These are phyloP conservation scores for Synanthedon andrenaeformis DNA, from an alignment of 2,888 invertebrate genomes.

Conservation along the genomic window DNA sequence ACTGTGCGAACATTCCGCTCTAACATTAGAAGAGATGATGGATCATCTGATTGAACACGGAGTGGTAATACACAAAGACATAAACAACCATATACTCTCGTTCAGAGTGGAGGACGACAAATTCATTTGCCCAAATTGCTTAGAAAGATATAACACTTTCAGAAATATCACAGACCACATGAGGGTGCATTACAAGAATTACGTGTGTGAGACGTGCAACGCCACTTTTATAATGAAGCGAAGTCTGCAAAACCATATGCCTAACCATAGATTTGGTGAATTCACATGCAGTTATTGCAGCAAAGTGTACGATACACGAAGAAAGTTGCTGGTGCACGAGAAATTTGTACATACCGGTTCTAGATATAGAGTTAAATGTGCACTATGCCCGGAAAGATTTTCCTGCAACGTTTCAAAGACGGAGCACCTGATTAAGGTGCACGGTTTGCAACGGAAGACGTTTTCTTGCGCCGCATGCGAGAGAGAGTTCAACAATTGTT, in stretches of 20 bases:
- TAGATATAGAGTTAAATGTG: conserved; percentile 11
- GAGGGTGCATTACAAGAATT: conserved; percentile 2
- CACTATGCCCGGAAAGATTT: conserved; percentile 16
- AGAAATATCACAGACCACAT: conserved; percentile 6
- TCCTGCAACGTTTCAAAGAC: conserved; percentile 12
- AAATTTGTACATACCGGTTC: conserved; percentile 9
- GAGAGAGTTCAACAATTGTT: conserved; percentile 11
- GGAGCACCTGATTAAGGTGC: conserved; percentile 13
- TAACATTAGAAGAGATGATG: conserved; percentile 28
- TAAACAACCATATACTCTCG: conserved; percentile 42
- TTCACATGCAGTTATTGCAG: conserved; percentile 20
- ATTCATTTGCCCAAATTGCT: conserved; percentile 26
- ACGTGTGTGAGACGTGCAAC: conserved; percentile 11
- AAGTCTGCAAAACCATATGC: conserved; percentile 6
- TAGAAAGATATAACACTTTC: conserved; percentile 14
- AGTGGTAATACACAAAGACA: conserved; percentile 31
- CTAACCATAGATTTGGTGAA: conserved; percentile 11
- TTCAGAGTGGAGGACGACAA: conserved; percentile 20
- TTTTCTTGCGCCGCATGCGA: conserved; percentile 16
- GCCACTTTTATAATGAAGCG: conserved; percentile 9
- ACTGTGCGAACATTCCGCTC: conserved; percentile 23
- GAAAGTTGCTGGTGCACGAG: conserved; percentile 12
- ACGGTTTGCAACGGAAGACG: conserved; percentile 7
- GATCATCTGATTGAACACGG: conserved; percentile 37
- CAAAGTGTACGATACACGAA: conserved; percentile 7